Conservation (phyloP, 2,888 invertebrate species). For the Halocaridina rubra region DNA sequence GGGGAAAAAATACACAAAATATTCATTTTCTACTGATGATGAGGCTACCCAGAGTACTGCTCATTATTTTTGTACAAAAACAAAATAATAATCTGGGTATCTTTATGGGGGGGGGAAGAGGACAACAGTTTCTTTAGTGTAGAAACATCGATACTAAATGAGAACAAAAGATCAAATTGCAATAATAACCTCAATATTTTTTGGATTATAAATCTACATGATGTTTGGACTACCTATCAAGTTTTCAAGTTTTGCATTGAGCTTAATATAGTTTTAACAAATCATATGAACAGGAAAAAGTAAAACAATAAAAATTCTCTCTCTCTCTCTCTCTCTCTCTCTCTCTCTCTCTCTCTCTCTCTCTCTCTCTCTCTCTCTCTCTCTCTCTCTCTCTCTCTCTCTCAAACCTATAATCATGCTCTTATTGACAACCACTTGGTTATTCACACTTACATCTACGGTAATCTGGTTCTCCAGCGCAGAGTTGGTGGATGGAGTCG, state of each 20-base stretch:
- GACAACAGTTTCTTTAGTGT: neutral
- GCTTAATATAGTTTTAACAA: no score
- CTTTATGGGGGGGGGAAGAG: neutral
- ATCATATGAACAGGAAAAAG: no score
- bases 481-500: conserved; percentile 26
- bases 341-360: conserved; percentile 1
- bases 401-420: no score
- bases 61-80: no score
- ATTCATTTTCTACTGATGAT: no score
- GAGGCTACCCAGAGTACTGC: no score
- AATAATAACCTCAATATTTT: no score
- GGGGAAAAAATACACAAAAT: neutral
- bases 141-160: neutral
- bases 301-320: neutral
- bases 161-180: neutral
- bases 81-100: no score
- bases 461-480: neutral
- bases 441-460: neutral
- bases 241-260: no score
- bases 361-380: neutral
- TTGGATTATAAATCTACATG: no score
- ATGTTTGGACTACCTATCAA: no score
- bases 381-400: neutral
- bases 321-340: conserved; percentile 23
- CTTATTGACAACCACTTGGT: neutral